A percentile compares a stretch with the other conserved stretches of the same genome.
These are phyloP conservation scores for Drosophila parthenogenetica DNA, from an alignment of 2,888 invertebrate genomes.

Conservation along the genomic window DNA sequence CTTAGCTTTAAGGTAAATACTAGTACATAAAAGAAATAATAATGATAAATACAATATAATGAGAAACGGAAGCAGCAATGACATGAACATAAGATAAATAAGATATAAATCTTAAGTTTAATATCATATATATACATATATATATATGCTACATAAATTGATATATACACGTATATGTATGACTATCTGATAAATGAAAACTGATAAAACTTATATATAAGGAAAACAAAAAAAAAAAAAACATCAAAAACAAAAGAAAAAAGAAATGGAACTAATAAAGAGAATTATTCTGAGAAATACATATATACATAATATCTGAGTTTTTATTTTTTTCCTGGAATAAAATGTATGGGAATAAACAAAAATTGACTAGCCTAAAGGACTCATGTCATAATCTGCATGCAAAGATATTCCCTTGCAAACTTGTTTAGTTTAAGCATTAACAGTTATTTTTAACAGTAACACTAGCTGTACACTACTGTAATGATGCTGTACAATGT, in stretches of 20 bases:
- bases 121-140: conserved; percentile 48
- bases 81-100: conserved; percentile 54
- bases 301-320: conserved; percentile 8
- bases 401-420: too few species aligned
- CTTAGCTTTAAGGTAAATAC: conserved; percentile 57
- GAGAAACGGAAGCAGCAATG: conserved; percentile 52
- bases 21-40: conserved; percentile 34
- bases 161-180: conserved; percentile 46
- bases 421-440: too few species aligned
- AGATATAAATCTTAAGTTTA: conserved; percentile 61
- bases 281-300: conserved; percentile 78
- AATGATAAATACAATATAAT: conserved; percentile 40
- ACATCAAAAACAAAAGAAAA: conserved; percentile 25
- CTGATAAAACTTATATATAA: conserved; percentile 71
- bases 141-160: conserved; percentile 19
- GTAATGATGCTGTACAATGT: not conserved
- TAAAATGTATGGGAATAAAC: not conserved
- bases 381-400: too few species aligned
- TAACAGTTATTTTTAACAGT: not conserved
- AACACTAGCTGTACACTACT: not conserved
- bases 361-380: not conserved
- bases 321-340: too few species aligned
- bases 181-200: conserved; percentile 70
- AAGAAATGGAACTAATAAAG: conserved; percentile 70
- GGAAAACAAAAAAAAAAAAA: conserved; percentile 47